Base-by-base conservation (phyloP, 2,888 invertebrate species). In the Beris morrisii region DNA sequence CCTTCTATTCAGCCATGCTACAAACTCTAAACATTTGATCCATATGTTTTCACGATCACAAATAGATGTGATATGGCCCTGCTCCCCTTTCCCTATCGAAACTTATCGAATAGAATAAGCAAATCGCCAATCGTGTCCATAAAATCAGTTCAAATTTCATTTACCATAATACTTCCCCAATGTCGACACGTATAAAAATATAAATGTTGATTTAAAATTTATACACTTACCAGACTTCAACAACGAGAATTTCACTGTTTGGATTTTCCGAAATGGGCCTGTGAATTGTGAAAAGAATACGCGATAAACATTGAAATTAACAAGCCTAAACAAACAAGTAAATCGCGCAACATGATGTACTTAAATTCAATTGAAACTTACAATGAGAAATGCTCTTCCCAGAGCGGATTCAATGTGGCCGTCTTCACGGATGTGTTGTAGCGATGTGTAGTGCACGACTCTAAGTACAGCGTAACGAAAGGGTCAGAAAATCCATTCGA, bases 311-410 rank as follows among this genome's bases (percentile, higher is more conserved):
- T 53, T 50, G 12, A 32, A 55, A 13, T 55, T 31, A 38, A 38
- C 38, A 38, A 38, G 38, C 38, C 15, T n/a, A 46, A 48, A 48
- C n/a, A 48, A 12, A 11, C 44, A 6, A 1, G 5, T 22, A 22
- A 22, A 22, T 13, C 48, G 31, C 59, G 45, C 31, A 44, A 15
- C 22, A 61, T 32, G 46, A 31, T 43, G 44, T n/a, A 28, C 7
- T 46, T 13, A 7, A 50, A 31, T n/a, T 32, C 5, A n/a, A 50
- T 67, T 9, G 32, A 63, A 69, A 85, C 92, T 89, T 83, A 95
- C 95, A 98, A 85, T 76, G 95, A 92, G 81, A 98, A 98, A 82
- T 95, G 94, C 82, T 98, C 98, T 79, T 97, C 96, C 98, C 98
- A 98, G 13, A 87, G 81, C 0, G 98, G 98, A 80, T 91, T 91